Base-by-base conservation (phyloP, 2,888 invertebrate genomes). In the Trachelus troglodyta region DNA sequence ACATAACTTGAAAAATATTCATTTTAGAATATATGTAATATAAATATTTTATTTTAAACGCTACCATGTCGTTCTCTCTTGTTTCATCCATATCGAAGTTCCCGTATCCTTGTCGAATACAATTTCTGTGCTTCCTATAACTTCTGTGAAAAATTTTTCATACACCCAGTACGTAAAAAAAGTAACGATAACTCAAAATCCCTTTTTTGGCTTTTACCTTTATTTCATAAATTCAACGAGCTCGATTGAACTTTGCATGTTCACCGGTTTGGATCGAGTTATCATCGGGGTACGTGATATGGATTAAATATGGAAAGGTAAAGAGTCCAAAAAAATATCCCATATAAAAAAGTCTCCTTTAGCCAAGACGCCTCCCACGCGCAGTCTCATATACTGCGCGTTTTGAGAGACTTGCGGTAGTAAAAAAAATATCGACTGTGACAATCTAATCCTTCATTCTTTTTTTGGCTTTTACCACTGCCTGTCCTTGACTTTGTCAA, bases 71-170 rank as follows among this genome's bases (percentile, higher is more conserved):
- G 79, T 79, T 80, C 80, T 81, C 79, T 77, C 76, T 78, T 75
- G 79, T 81, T 81, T 81, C 80, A 79, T 82, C 79, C 76, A 34
- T 71, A 69, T 71, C 69, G 77, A 34, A 34, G 79, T 78, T 79
- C 79, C 80, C 73, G 79, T 81, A 78, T 79, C 76, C 69, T 77
- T 80, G 77, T 56, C 23, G 1, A 23, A 23, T 23, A 3, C 6
- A 56, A 23, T 56, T 9, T 56, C 23, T 9, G 23, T 6, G 40
- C 56, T 56, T 23, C 56, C 9, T 56, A 0, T 23, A 23, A 23
- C 2, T 9, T 23, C 2, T 56, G 1, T 6, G 15, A 9, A 23
- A 23, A 23, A 56, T 23, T 40, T 56, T 23, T 2, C 0, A 56
- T 56, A 2, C 9, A 2, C 1, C 2, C 2, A 9, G 15, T 23